Base-by-base conservation (phyloP, 2,797 vertebrate genomes). In the Delichon dasypus region DNA sequence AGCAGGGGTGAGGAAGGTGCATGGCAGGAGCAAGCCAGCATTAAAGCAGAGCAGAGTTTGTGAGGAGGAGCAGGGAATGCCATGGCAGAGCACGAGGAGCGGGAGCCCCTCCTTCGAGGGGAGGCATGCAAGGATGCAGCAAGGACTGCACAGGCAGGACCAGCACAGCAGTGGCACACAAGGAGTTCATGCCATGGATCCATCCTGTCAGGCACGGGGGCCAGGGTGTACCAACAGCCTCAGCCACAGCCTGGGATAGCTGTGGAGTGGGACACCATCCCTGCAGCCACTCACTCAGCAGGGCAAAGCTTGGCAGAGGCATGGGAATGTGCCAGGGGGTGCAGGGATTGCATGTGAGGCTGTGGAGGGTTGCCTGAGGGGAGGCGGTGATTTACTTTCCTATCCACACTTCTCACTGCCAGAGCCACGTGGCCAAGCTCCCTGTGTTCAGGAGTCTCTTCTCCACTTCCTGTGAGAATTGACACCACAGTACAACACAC, bases 141-240 rank as follows among this genome's bases (percentile, higher is more conserved):
- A 54, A 40, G 73, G 88, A 89, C 93, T 75, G 96, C 93, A 78
- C 50, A 32, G 82, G 81, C 78, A 88, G 87, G 94, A 84, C 84
- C 76, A 83, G 90, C 66, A 74, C 40, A 61, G 72, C 68, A 62
- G 64, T 2, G 0, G 74, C 83, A 91, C 66, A 34, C 4, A 5
- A 50, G 29, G 26, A 68, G 57, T 32, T 94, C 65, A 53, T 9
- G 64, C 92, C 70, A 40, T 15, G 0, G 51, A 70, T 72, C 65
- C 87, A 77, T 75, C 50, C 62, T 67, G 70, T 19, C 81, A 54
- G 78, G 85, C 45, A 85, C 34, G 11, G 18, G 27, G 79, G 74
- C 84, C 36, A 10, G 55, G 85, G 44, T 3, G 36, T 26, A 84
- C 44, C 1, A 1, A 42, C 58, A 76, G 78, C 58, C 66, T 75